These are phyloP conservation scores for Paedocypris sp. DNA, from an alignment of 2,113 vertebrate species.

Conservation along the genomic window DNA sequence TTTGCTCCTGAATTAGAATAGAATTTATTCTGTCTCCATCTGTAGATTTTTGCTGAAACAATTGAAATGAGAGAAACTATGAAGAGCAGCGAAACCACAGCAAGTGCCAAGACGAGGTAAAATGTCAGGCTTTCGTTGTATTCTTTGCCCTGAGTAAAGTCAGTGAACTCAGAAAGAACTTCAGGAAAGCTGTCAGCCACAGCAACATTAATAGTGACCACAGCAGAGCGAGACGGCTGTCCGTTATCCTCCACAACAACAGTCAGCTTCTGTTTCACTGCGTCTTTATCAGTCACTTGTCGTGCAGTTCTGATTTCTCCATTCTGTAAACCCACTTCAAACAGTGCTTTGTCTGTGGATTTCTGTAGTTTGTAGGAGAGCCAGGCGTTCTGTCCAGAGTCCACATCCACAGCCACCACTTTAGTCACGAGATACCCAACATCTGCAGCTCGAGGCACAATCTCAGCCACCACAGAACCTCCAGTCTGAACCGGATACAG, in stretches of 20 bases:
- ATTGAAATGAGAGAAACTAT: conserved; percentile 54
- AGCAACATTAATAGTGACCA: conserved; percentile 55
- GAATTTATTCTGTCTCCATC: conserved; percentile 49
- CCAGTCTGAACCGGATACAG: conserved; percentile 57
- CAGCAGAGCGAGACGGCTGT: conserved; percentile 57
- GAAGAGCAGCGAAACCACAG: conserved; percentile 57
- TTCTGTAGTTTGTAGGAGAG: conserved; percentile 64
- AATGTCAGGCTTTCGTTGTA: conserved; percentile 51
- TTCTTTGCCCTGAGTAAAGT: conserved; percentile 39
- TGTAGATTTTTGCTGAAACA: conserved; percentile 59
- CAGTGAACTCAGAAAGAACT: conserved; percentile 55
- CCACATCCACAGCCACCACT: conserved; percentile 62
- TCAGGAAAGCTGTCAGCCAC: conserved; percentile 63
- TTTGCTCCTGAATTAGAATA: conserved; percentile 51
- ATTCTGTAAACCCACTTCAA: conserved; percentile 61
- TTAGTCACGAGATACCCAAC: conserved; percentile 62
- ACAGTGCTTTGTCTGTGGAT: conserved; percentile 60
- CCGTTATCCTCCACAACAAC: conserved; percentile 64
- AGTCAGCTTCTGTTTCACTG: conserved; percentile 55
- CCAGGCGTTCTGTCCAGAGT: conserved; percentile 66
- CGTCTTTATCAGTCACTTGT: conserved; percentile 59
- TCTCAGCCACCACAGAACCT: conserved; percentile 52
- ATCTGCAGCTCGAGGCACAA: conserved; percentile 60
- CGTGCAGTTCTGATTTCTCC: conserved; percentile 62
- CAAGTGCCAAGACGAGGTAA: conserved; percentile 57